Evolutionary conservation across 2,113 vertebrate species (phyloP).

Genomic region (Mormyrus lacerda): DNA sequence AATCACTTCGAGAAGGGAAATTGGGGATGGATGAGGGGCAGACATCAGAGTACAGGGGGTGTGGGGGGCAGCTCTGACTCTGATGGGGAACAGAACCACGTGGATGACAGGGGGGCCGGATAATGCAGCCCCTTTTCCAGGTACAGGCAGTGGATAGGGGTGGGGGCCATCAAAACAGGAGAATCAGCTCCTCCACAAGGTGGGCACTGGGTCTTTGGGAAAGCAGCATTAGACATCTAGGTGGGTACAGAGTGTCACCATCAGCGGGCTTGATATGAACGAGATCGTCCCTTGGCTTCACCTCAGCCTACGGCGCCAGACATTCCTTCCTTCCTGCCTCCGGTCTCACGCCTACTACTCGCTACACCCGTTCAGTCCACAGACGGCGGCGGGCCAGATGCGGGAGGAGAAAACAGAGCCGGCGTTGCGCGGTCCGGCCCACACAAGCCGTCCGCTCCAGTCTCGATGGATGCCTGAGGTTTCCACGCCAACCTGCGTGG

Average conservation of each 20-base stretch:
- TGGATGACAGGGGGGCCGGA: background rate
- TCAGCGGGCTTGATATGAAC: background rate
- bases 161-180: background rate
- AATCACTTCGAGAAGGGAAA: background rate
- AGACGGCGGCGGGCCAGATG: background rate
- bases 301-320: background rate
- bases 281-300: background rate
- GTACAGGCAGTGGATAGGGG: background rate
- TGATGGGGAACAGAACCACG: background rate
- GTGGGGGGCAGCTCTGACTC: background rate
- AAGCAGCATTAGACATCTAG: background rate
- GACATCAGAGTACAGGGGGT: background rate
- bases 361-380: background rate
- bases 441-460: background rate
- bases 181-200: background rate
- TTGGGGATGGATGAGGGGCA: background rate
- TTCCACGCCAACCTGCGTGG: background rate
- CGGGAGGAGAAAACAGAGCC: background rate
- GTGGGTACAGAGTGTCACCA: background rate
- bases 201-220: background rate
- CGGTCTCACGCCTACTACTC: background rate
- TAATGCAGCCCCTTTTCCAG: background rate
- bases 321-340: background rate
- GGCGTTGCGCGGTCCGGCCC: background rate
- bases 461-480: background rate